Evolutionary conservation across 2,113 vertebrate genomes (phyloP).

Genomic region (Scartelaos histophorus): DNA sequence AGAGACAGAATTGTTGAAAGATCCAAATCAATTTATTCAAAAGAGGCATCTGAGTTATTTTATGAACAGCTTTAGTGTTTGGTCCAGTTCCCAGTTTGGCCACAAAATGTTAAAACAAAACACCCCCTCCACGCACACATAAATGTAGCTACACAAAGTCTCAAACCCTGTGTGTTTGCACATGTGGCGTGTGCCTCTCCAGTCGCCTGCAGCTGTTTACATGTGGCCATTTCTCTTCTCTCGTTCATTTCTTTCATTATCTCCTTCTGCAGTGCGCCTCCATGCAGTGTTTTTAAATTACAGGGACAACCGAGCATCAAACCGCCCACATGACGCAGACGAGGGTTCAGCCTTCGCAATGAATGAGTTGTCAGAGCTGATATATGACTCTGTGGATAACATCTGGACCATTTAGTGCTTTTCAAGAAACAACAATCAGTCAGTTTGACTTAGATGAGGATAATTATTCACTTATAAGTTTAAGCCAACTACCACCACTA

Average conservation of each 20-base stretch:
- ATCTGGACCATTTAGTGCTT: background rate
- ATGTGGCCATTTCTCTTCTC: conserved; percentile 30
- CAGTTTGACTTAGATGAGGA: background rate
- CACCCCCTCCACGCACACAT: too few relatives aligned
- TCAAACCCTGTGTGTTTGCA: conserved; percentile 38
- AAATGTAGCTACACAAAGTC: background rate
- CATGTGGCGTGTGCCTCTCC: conserved; percentile 35
- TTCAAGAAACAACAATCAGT: background rate
- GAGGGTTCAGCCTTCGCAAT: conserved; percentile 16
- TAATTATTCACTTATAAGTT: too few relatives aligned
- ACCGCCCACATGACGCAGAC: conserved; percentile 39
- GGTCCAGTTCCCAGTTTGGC: background rate
- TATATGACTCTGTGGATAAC: conserved; percentile 3
- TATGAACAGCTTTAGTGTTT: background rate
- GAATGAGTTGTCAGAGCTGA: conserved; percentile 38
- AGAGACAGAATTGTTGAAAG: background rate
- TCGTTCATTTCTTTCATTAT: conserved; percentile 29
- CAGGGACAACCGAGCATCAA: conserved; percentile 41
- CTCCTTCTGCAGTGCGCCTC: conserved; percentile 14
- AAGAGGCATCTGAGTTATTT: background rate
- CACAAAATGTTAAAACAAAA: conserved; percentile 9
- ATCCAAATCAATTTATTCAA: background rate
- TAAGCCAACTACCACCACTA: too few relatives aligned
- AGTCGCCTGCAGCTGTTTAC: conserved; percentile 34
- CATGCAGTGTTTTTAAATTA: conserved; percentile 39